Conservation (phyloP, 2,888 invertebrate genomes). For the Cosmia pyralina region DNA sequence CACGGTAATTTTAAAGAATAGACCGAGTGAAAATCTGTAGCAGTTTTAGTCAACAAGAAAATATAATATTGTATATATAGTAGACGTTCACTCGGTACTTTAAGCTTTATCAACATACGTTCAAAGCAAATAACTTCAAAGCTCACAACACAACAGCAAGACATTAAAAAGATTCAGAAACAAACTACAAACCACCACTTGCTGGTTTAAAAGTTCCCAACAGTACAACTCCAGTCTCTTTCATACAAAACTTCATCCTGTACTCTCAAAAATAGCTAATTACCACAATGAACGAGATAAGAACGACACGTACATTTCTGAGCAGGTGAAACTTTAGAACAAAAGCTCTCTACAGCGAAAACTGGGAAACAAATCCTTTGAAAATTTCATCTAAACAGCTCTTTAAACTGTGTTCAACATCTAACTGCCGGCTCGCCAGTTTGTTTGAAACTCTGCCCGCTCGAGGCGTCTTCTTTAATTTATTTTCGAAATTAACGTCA, state of each 20-base stretch:
- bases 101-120: not conserved
- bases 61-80: no score
- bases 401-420: conserved; percentile 77
- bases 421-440: conserved; percentile 76
- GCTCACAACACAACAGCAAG: conserved; percentile 18
- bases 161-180: conserved; percentile 42
- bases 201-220: conserved; percentile 38
- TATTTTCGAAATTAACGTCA: conserved; percentile 83
- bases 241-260: conserved; percentile 41
- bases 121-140: conserved; percentile 15
- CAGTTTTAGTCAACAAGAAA: no score
- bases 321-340: conserved; percentile 79
- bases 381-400: conserved; percentile 83
- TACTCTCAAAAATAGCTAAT: conserved; percentile 55
- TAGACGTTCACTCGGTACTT: no score
- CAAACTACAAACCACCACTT: conserved; percentile 35
- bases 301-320: conserved; percentile 74
- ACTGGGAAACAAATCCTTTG: conserved; percentile 81
- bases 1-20: no score
- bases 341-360: conserved; percentile 74
- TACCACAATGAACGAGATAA: conserved; percentile 74
- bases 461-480: conserved; percentile 82
- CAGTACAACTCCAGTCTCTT: conserved; percentile 37
- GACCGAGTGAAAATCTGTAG: no score
- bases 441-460: conserved; percentile 78